Conservation (phyloP, 2,888 invertebrate species). For the Chromoteleia sp. region DNA sequence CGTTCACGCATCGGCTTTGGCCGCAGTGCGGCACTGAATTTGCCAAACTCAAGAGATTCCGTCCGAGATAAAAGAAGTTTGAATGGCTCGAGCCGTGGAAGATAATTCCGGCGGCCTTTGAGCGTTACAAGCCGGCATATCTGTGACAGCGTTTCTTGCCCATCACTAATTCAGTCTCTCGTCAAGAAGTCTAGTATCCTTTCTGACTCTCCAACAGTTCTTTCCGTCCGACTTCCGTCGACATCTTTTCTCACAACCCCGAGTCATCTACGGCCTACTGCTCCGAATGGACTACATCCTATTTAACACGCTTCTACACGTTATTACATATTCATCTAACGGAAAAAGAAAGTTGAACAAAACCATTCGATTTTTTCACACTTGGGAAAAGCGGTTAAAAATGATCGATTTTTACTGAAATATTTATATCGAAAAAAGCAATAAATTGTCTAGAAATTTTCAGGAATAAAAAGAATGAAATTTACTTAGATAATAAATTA, state of each 20-base stretch:
- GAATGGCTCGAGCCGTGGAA: constrained; percentile 48
- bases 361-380: constrained; percentile 17
- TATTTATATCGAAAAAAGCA: too few relatives aligned
- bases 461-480: too few relatives aligned
- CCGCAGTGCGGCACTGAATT: constrained; percentile 56
- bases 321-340: constrained; percentile 63
- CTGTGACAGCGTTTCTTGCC: constrained; percentile 67
- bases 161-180: constrained; percentile 80
- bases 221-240: constrained; percentile 69
- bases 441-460: too few relatives aligned
- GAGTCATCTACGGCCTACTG: constrained; percentile 69
- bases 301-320: constrained; percentile 58
- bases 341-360: constrained; percentile 7
- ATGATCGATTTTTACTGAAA: too few relatives aligned
- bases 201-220: constrained; percentile 71
- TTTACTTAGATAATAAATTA: too few relatives aligned
- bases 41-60: constrained; percentile 57
- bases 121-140: constrained; percentile 43
- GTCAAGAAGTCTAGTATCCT: constrained; percentile 76
- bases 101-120: constrained; percentile 65
- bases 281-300: constrained; percentile 61
- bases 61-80: constrained; percentile 59
- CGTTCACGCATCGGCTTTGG: constrained; percentile 45
- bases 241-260: constrained; percentile 71
- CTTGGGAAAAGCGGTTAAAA: background rate